phyloP scores from a whole-genome alignment of 2,797 vertebrate species.

The Meriones psammophilus region DNA sequence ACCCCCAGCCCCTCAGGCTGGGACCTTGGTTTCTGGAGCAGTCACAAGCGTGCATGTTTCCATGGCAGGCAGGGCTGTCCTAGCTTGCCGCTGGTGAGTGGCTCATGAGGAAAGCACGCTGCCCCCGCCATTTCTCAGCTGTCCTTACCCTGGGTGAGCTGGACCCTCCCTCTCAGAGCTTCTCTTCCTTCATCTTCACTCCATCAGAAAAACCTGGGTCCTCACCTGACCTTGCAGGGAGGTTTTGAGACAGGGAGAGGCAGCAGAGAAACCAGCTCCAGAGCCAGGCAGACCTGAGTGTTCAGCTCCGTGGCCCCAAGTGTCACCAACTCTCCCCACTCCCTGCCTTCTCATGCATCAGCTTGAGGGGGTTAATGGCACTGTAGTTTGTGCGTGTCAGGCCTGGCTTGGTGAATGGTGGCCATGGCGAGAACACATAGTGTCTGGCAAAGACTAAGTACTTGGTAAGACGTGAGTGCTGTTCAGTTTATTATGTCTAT shows the following conservation, averaged over 20 bases:
- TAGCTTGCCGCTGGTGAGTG: not conserved
- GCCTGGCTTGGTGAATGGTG: not conserved
- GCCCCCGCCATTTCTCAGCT: not conserved
- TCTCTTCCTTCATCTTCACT: not conserved
- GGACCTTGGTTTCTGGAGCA: not conserved
- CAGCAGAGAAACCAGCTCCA: not conserved
- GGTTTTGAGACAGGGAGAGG: not conserved
- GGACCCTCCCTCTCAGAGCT: not conserved
- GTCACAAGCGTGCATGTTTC: not conserved
- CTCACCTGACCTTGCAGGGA: not conserved
- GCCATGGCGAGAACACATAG: not conserved
- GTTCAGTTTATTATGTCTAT: not conserved
- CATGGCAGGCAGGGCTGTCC: not conserved
- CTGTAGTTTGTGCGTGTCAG: not conserved
- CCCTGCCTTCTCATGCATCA: not conserved
- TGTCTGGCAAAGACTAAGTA: not conserved
- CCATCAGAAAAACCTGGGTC: not conserved
- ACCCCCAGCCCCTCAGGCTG: not conserved
- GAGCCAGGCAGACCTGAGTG: not conserved
- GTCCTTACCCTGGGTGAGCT: too few relatives aligned
- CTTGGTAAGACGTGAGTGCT: not conserved
- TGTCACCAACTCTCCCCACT: not conserved
- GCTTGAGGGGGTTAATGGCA: not conserved
- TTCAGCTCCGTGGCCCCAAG: not conserved
- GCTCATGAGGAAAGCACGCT: rapidly evolving